Percentiles rank a stretch among this genome's conserved stretches.
Evolutionary conservation across 2,797 vertebrate species (phyloP).

Genomic region (Rhinogobio ventralis): DNA sequence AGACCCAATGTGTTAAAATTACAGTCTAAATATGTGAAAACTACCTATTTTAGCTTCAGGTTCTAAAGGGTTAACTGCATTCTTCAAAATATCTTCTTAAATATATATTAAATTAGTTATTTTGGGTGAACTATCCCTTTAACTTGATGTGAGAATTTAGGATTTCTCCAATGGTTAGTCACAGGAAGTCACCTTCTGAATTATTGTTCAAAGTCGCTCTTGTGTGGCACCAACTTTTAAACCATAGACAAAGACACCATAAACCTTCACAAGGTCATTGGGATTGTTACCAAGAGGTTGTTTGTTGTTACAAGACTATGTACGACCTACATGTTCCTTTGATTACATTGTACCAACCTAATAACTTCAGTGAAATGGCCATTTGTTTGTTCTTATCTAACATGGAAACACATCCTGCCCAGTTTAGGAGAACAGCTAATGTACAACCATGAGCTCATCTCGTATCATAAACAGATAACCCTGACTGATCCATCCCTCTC

Average conservation of each 20-base stretch:
- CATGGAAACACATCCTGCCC: slow-evolving; percentile 40
- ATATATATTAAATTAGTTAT: too few species aligned
- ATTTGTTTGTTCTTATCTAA: slow-evolving; percentile 44
- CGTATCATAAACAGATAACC: slow-evolving; percentile 19
- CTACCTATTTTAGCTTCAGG: too few species aligned
- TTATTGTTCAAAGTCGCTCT: slow-evolving; percentile 11
- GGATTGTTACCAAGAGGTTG: slow-evolving; percentile 18
- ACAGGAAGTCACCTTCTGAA: slow-evolving; percentile 13
- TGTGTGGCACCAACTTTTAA: slow-evolving; percentile 15
- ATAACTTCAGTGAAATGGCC: background rate
- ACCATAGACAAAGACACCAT: slow-evolving; percentile 1
- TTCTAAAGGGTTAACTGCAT: background rate
- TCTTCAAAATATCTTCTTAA: background rate
- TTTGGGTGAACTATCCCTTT: background rate
- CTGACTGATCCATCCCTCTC: slow-evolving; percentile 17
- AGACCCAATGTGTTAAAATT: too few species aligned
- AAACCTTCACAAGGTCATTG: slow-evolving; percentile 26
- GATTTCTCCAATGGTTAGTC: background rate
- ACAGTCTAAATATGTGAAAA: too few species aligned
- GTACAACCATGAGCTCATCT: slow-evolving; percentile 38
- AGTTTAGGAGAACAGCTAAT: slow-evolving; percentile 26
- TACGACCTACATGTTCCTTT: slow-evolving; percentile 29
- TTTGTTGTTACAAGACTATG: slow-evolving; percentile 32
- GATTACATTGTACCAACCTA: slow-evolving; percentile 32
- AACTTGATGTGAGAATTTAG: background rate